Conservation (phyloP, 2,888 invertebrate species). For the Hartigia nigra region DNA sequence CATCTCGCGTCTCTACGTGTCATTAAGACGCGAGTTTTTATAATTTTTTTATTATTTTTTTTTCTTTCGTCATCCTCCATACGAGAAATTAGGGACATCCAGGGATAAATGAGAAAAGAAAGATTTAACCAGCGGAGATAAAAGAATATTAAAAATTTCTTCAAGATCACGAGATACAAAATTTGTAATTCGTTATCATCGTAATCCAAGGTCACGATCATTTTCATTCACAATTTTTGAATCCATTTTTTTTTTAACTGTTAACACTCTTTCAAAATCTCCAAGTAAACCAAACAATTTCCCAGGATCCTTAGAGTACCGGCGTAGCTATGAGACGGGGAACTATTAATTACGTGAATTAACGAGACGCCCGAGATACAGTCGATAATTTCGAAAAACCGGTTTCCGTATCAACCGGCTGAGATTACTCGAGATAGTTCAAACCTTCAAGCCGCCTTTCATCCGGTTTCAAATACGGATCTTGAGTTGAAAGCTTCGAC, state of each 20-base stretch:
- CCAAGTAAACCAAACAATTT: background rate
- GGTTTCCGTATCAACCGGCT: background rate
- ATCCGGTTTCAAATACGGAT: background rate
- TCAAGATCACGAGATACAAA: background rate
- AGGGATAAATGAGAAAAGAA: background rate
- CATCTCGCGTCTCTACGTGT: background rate
- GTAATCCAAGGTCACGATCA: background rate
- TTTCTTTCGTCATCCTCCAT: background rate
- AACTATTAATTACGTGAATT: background rate
- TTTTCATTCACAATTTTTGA: background rate
- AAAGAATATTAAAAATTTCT: background rate
- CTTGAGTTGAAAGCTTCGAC: background rate
- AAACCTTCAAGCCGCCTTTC: background rate
- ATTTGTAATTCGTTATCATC: background rate
- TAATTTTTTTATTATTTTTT: background rate
- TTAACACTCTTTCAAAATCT: background rate
- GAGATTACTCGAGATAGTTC: background rate
- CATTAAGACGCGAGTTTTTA: background rate
- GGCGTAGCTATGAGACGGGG: background rate
- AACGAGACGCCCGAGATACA: background rate
- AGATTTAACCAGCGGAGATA: background rate
- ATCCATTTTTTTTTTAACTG: background rate
- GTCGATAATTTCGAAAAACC: background rate
- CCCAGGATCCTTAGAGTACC: background rate
- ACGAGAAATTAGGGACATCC: background rate